Percentiles rank a stretch among this genome's conserved stretches.
Conservation (phyloP, 2,888 invertebrate genomes). For the Noctua janthe region DNA sequence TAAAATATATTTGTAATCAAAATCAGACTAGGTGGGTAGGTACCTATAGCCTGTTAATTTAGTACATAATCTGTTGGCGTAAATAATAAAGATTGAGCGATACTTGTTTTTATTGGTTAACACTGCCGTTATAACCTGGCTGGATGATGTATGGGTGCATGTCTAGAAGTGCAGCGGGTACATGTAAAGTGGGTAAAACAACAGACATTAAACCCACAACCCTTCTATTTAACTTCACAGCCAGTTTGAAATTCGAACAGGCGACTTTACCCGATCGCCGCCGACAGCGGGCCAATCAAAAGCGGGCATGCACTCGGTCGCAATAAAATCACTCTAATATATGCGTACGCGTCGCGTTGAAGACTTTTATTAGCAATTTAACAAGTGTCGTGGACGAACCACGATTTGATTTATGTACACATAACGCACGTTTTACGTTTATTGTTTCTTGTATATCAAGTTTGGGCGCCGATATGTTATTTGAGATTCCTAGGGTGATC, state of each 20-base stretch:
- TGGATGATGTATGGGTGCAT: conserved; percentile 3
- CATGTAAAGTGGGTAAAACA: conserved; percentile 36
- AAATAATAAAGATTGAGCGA: conserved; percentile 26
- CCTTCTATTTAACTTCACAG: conserved; percentile 42
- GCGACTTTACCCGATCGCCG: conserved; percentile 62
- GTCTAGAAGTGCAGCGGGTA: conserved; percentile 14
- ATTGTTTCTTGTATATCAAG: conserved; percentile 85
- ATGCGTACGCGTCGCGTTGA: conserved; percentile 82
- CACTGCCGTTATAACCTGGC: conserved; percentile 7
- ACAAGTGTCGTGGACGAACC: conserved; percentile 85
- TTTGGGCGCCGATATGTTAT: conserved; percentile 84
- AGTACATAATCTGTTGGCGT: background rate
- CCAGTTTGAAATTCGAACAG: conserved; percentile 56
- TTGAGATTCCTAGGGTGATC: conserved; percentile 72
- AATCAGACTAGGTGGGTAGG: background rate
- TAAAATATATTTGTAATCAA: conserved; percentile 28
- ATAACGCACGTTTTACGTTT: conserved; percentile 83
- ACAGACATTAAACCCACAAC: conserved; percentile 34
- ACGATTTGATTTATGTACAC: conserved; percentile 85
- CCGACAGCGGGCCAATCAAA: conserved; percentile 75
- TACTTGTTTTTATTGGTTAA: conserved; percentile 32
- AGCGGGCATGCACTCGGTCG: conserved; percentile 72
- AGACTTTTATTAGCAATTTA: conserved; percentile 88
- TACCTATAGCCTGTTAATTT: background rate
- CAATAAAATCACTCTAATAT: conserved; percentile 85